These are phyloP conservation scores for Coelinius sp. DNA, from an alignment of 2,888 invertebrate species.

Conservation along the genomic window DNA sequence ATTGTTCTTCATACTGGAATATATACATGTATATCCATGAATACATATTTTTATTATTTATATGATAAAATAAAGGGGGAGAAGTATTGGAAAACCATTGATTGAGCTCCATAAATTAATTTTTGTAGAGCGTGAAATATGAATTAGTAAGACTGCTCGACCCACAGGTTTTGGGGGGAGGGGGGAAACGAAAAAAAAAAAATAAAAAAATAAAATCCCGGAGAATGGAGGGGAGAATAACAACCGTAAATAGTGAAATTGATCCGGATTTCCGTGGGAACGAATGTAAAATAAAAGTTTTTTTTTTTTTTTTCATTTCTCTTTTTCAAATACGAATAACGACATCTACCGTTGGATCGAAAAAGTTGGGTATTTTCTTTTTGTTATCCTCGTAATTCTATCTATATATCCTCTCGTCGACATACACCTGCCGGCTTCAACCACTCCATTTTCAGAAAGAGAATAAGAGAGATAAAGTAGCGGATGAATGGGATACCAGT, in stretches of 20 bases:
- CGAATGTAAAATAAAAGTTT: conserved; percentile 15
- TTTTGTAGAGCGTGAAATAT: conserved; percentile 22
- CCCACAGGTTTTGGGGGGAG: too few species aligned
- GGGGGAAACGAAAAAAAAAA: background rate
- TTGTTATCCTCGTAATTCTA: conserved; percentile 10
- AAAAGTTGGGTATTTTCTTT: background rate
- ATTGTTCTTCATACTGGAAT: background rate
- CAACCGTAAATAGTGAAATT: conserved; percentile 9
- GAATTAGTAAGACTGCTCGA: conserved; percentile 13
- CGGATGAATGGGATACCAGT: background rate
- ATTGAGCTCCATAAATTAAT: conserved; percentile 24
- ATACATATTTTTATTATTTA: conserved; percentile 1
- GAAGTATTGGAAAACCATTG: conserved; percentile 13
- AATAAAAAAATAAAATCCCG: background rate
- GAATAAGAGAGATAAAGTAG: conserved; percentile 10
- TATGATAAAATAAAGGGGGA: background rate
- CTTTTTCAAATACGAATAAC: background rate
- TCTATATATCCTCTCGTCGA: conserved; percentile 2
- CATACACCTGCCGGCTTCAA: background rate
- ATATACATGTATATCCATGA: background rate
- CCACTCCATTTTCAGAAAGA: conserved; percentile 10
- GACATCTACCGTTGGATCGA: background rate
- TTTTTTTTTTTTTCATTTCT: conserved; percentile 13
- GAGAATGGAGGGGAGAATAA: background rate
- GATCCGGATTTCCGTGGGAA: conserved; percentile 11